A percentile compares a stretch with the other conserved stretches of the same genome.
Evolutionary conservation across 1,140 invertebrate genomes (phyloP).

Genomic region (Mya arenaria): DNA sequence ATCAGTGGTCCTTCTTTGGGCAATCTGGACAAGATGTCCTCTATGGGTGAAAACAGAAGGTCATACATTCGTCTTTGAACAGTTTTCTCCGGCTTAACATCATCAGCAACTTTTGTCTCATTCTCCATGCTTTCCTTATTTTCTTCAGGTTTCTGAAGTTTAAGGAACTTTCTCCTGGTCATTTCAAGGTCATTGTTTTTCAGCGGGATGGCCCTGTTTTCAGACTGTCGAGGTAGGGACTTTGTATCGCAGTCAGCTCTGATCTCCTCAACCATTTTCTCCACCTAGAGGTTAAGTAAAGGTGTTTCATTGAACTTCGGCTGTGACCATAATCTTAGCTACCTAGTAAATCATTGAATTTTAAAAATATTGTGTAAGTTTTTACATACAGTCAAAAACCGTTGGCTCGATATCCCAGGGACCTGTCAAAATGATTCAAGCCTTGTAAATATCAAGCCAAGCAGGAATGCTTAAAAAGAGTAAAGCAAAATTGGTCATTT

Average conservation of each 20-base stretch:
- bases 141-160: slow-evolving; percentile 41
- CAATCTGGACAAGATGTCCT: slow-evolving; percentile 73
- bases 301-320: no score
- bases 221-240: slow-evolving; percentile 62
- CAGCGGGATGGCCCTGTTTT: slow-evolving; percentile 71
- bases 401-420: no score
- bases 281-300: no score
- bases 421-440: no score
- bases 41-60: slow-evolving; percentile 72
- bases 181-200: slow-evolving; percentile 56
- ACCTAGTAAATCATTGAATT: no score
- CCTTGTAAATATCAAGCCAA: no score
- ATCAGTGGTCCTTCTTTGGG: slow-evolving; percentile 67
- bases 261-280: slow-evolving; percentile 63
- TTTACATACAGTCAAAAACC: no score
- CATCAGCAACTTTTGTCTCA: background rate
- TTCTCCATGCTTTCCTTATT: slow-evolving; percentile 26
- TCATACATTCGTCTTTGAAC: slow-evolving; percentile 70
- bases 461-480: no score
- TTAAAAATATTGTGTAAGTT: no score
- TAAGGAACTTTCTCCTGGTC: slow-evolving; percentile 59
- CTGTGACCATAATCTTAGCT: no score
- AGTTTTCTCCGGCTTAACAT: slow-evolving; percentile 48
- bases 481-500: no score
- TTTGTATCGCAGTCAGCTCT: slow-evolving; percentile 53